Conservation (phyloP, 2,888 invertebrate species). For the Nomada fucata region DNA sequence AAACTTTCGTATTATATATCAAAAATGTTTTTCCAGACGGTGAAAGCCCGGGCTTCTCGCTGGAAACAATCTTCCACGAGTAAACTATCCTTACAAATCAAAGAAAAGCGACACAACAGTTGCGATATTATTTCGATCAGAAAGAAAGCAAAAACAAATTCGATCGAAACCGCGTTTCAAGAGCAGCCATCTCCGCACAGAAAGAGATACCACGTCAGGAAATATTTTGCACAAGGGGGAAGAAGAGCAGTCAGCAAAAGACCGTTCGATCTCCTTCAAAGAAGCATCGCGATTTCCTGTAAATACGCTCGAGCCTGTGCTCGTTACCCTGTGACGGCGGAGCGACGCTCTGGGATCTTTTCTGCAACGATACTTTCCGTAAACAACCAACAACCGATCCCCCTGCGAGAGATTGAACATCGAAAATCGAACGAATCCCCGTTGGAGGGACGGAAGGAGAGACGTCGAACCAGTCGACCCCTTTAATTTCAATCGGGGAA, state of each 20-base stretch:
- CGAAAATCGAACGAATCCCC: neutral
- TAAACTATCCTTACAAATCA: too few relatives aligned
- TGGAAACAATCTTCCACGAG: too few relatives aligned
- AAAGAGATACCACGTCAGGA: neutral
- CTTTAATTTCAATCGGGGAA: constrained; percentile 60
- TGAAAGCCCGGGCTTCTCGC: too few relatives aligned
- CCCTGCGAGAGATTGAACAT: constrained; percentile 13
- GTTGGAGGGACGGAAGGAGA: constrained; percentile 10
- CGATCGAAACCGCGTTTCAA: too few relatives aligned
- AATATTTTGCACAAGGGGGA: neutral
- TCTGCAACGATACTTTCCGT: constrained; percentile 17
- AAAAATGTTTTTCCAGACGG: too few relatives aligned
- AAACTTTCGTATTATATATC: too few relatives aligned
- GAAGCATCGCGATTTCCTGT: constrained; percentile 27
- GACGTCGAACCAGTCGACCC: neutral
- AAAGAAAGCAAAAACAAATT: too few relatives aligned
- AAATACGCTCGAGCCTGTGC: neutral
- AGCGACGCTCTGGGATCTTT: constrained; percentile 29
- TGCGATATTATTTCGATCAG: too few relatives aligned
- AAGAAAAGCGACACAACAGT: too few relatives aligned
- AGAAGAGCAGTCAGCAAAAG: neutral
- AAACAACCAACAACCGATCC: neutral
- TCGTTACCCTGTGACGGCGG: neutral
- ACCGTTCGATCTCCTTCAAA: neutral
- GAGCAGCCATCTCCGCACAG: too few relatives aligned